Evolutionary conservation across 1,140 invertebrate genomes (phyloP).

Genomic region (Aporrectodea caliginosa): DNA sequence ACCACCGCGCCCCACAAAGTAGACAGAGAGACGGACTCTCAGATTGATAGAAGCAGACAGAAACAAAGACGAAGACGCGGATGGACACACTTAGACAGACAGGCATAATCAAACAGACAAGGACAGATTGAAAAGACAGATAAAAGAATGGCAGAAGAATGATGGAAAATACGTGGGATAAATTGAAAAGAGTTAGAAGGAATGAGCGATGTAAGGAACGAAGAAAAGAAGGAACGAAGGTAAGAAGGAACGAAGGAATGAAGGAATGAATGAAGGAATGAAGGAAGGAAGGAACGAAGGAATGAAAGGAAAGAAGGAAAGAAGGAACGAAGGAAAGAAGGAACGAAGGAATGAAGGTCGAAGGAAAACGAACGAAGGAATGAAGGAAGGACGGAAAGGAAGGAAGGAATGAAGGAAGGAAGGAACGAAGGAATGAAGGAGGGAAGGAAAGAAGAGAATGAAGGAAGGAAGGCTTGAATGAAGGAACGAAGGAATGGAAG

Average conservation of each 20-base stretch:
- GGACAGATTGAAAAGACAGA: background rate
- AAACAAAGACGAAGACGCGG: no score
- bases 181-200: background rate
- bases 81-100: background rate
- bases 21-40: no score
- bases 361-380: background rate
- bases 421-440: constrained; percentile 8
- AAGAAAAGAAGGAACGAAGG: background rate
- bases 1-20: no score
- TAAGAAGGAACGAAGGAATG: constrained; percentile 4
- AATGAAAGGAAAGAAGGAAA: constrained; percentile 9
- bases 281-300: constrained; percentile 11
- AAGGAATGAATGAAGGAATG: constrained; percentile 21
- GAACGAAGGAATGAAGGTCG: background rate
- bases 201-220: background rate
- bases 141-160: background rate
- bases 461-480: background rate
- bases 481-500: constrained; percentile 6
- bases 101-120: background rate
- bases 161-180: background rate
- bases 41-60: no score
- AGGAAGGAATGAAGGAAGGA: constrained; percentile 11
- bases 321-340: background rate
- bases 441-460: background rate
- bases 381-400: constrained; percentile 10